Conservation (phyloP, 2,113 vertebrate genomes). For the Hystrix brachyura region DNA sequence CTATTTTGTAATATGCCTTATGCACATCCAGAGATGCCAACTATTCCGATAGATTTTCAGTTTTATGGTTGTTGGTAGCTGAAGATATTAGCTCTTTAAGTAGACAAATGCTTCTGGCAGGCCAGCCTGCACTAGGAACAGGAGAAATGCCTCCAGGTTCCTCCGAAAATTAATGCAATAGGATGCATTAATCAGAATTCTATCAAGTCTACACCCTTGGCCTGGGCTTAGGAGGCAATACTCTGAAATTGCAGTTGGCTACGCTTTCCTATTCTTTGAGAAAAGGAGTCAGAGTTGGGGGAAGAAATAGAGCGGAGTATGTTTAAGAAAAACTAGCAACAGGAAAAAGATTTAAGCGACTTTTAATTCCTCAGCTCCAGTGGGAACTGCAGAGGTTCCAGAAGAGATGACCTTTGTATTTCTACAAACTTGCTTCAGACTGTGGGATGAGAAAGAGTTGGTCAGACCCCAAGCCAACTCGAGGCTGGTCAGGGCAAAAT, state of each 20-base stretch:
- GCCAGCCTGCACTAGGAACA: constrained; percentile 11
- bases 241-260: constrained; percentile 81
- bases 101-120: constrained; percentile 76
- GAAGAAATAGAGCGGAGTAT: constrained; percentile 67
- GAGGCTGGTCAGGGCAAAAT: constrained; percentile 36
- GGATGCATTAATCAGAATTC: constrained; percentile 85
- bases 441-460: constrained; percentile 17
- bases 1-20: constrained; percentile 86
- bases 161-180: constrained; percentile 74
- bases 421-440: constrained; percentile 41
- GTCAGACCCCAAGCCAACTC: constrained; percentile 60
- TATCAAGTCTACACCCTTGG: constrained; percentile 81
- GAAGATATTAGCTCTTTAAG: constrained; percentile 85
- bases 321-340: constrained; percentile 73
- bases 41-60: constrained; percentile 83
- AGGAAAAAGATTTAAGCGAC: constrained; percentile 58
- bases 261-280: constrained; percentile 72
- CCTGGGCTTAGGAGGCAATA: constrained; percentile 73
- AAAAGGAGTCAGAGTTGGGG: constrained; percentile 56
- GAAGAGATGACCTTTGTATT: constrained; percentile 69
- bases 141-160: constrained; percentile 73
- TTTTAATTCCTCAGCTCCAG: constrained; percentile 70
- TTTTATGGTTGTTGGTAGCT: constrained; percentile 83
- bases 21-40: constrained; percentile 82
- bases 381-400: neutral